Evolutionary conservation across 2,888 invertebrate species (phyloP).

Genomic region (Polydrusus tereticollis): DNA sequence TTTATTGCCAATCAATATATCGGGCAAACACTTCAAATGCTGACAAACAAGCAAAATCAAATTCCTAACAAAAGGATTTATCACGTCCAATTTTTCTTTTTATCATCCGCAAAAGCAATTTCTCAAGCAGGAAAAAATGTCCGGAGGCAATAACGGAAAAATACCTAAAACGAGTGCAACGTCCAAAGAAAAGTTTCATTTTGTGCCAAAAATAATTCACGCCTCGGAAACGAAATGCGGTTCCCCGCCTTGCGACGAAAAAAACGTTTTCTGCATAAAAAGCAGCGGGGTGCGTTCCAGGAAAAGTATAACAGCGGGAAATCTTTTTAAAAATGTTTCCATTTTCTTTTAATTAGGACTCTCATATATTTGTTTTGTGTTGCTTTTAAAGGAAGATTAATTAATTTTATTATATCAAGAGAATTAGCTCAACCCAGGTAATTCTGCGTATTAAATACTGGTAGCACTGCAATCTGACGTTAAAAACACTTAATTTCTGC

Average conservation of each 20-base stretch:
- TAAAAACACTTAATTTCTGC: too few relatives aligned
- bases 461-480: too few relatives aligned
- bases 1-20: slow-evolving; percentile 5
- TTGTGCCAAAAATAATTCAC: not conserved
- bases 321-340: not conserved
- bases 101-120: slow-evolving; percentile 17
- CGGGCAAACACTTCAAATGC: not conserved
- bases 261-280: slow-evolving; percentile 9
- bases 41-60: slow-evolving; percentile 10
- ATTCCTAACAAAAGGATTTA: slow-evolving; percentile 17
- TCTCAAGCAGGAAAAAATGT: slow-evolving; percentile 8
- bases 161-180: slow-evolving; percentile 16
- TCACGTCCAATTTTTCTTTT: slow-evolving; percentile 9
- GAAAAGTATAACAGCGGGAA: not conserved
- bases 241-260: not conserved
- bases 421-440: too few relatives aligned
- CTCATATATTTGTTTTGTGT: not conserved
- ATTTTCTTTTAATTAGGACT: not conserved
- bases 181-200: slow-evolving; percentile 19
- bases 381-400: too few relatives aligned
- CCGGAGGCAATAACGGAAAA: slow-evolving; percentile 10
- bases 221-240: not conserved
- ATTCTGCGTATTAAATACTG: too few relatives aligned
- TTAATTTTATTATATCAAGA: too few relatives aligned
- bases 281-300: not conserved